Evolutionary conservation across 2,888 invertebrate genomes (phyloP).

Genomic region (Nomada hirtipes): DNA sequence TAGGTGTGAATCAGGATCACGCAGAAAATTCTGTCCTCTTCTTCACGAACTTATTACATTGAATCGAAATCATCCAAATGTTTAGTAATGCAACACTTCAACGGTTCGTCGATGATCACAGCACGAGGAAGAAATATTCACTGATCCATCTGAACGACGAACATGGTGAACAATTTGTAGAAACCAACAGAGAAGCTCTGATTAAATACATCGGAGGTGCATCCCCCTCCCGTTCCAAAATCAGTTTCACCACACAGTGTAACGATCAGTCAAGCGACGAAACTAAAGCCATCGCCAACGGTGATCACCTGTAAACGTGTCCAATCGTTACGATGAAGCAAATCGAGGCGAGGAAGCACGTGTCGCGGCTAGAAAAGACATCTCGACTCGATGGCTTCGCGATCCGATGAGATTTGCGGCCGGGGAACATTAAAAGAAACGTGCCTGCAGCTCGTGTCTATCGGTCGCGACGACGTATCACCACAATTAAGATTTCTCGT

Average conservation of each 20-base stretch:
- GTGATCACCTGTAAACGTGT: slow-evolving; percentile 7
- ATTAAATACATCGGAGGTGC: not conserved
- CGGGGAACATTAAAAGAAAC: not conserved
- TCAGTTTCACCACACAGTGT: not conserved
- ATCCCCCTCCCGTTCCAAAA: not conserved
- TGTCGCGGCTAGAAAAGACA: not conserved
- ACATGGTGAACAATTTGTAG: no score
- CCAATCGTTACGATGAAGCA: not conserved
- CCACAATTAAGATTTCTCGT: not conserved
- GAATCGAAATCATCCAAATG: not conserved
- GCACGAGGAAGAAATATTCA: slow-evolving; percentile 25
- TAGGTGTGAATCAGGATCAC: no score
- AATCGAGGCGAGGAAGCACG: not conserved
- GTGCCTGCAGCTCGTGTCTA: not conserved
- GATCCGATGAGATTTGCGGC: slow-evolving; percentile 1
- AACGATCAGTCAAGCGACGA: not conserved
- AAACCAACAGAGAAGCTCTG: not conserved
- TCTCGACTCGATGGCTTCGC: not conserved
- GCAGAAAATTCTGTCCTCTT: no score
- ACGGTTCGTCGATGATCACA: not conserved
- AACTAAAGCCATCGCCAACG: no score
- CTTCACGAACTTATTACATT: not conserved
- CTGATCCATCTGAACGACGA: not conserved
- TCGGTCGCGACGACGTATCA: slow-evolving; percentile 1
- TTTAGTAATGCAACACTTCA: slow-evolving; percentile 10